Conservation (phyloP, 2,113 vertebrate species). For the Crypturellus undulatus region DNA sequence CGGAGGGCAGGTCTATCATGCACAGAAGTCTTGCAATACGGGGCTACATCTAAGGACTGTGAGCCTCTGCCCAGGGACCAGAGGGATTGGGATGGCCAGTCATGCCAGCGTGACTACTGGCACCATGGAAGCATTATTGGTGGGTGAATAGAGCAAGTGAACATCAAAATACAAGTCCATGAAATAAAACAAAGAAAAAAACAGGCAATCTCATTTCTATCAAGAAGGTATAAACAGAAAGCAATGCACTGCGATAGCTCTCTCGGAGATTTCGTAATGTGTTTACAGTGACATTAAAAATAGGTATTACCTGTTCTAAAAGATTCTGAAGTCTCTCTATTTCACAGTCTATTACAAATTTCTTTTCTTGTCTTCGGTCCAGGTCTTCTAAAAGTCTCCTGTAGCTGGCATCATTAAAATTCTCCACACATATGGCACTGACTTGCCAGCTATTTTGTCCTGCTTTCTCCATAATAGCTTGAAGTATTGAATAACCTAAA, state of each 20-base stretch:
- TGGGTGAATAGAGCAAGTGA: not conserved
- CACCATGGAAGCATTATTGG: not conserved
- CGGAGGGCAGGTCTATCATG: not conserved
- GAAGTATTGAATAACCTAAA: constrained; percentile 97
- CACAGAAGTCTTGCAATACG: accelerated
- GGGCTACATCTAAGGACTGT: not conserved
- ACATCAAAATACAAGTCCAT: not conserved
- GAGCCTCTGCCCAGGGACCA: accelerated
- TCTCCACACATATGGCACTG: constrained; percentile 98
- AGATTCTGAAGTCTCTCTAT: constrained; percentile 96
- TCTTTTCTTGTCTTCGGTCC: constrained; percentile 96
- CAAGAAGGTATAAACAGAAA: not conserved
- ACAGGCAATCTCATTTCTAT: not conserved
- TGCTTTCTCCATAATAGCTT: constrained; percentile 99
- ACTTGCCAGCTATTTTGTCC: constrained; percentile 99
- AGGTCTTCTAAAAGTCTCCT: constrained; percentile 94
- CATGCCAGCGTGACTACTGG: not conserved
- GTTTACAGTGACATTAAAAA: constrained; percentile 35
- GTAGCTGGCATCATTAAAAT: constrained; percentile 96
- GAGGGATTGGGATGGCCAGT: not conserved
- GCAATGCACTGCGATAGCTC: not conserved
- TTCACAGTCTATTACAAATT: constrained; percentile 98
- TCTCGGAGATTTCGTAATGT: not conserved
- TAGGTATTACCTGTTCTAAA: constrained; percentile 90
- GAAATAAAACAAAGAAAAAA: not conserved